phyloP scores from a whole-genome alignment of 2,888 invertebrate species.

The Branchellion lobata region DNA sequence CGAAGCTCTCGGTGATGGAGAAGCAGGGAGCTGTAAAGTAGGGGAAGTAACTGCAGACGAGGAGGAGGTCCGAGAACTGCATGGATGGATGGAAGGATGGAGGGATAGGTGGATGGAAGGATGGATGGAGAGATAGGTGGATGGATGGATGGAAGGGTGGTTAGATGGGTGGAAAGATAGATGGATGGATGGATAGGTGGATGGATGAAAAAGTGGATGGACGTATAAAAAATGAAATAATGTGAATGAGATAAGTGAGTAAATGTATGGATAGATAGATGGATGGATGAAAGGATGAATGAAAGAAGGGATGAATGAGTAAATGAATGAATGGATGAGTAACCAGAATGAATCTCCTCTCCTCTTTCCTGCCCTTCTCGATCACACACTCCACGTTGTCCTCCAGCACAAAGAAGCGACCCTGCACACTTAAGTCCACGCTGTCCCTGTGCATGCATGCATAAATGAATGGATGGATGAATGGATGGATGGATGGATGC shows the following conservation, averaged over 20 bases:
- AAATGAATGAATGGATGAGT: no score
- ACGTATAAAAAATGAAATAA: not conserved
- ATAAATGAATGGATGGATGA: not conserved
- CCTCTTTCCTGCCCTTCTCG: slow-evolving; percentile 12
- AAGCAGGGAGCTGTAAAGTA: slow-evolving; percentile 5
- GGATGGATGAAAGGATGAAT: no score
- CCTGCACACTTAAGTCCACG: not conserved
- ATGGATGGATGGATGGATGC: no score
- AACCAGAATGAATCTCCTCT: slow-evolving; percentile 14
- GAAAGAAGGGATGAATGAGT: no score
- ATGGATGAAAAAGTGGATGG: not conserved
- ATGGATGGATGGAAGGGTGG: not conserved
- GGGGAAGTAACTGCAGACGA: slow-evolving; percentile 23
- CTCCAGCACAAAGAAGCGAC: not conserved
- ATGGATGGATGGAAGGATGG: not conserved
- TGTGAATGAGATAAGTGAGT: not conserved
- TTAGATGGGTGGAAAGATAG: not conserved
- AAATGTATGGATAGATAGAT: no score
- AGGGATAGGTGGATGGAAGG: not conserved
- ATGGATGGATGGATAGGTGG: not conserved
- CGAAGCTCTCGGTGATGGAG: slow-evolving; percentile 12
- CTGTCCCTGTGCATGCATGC: slow-evolving; percentile 2
- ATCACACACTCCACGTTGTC: not conserved
- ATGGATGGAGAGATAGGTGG: not conserved
- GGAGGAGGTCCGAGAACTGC: slow-evolving; percentile 29